These are phyloP conservation scores for Drosophila neonasuta DNA, from an alignment of 2,888 invertebrate species.

Conservation along the genomic window DNA sequence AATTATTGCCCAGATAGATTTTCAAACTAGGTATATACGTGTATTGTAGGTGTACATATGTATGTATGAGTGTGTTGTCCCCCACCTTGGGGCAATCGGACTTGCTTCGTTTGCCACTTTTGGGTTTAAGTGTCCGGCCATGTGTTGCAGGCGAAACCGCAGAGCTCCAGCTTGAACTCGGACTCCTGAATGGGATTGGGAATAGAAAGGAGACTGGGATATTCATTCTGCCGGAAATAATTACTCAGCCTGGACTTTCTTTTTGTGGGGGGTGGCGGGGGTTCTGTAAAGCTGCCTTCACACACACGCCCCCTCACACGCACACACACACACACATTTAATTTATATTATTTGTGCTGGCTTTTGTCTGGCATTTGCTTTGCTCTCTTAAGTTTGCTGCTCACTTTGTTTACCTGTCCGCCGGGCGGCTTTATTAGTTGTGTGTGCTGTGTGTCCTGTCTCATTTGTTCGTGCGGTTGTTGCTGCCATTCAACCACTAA, in stretches of 20 bases:
- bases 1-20: constrained; percentile 79
- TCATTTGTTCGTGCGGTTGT: constrained; percentile 61
- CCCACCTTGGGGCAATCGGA: constrained; percentile 16
- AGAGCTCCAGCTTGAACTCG: constrained; percentile 47
- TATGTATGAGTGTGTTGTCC: neutral
- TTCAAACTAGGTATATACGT: constrained; percentile 30
- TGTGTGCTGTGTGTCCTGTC: constrained; percentile 33
- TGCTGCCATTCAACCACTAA: constrained; percentile 79
- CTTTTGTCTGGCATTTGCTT: constrained; percentile 64
- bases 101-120: constrained; percentile 51
- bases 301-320: constrained; percentile 25
- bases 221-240: constrained; percentile 73
- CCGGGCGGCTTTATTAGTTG: constrained; percentile 66
- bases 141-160: constrained; percentile 75
- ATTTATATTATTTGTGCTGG: constrained; percentile 77
- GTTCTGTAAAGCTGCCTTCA: constrained; percentile 16
- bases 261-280: constrained; percentile 6
- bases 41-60: neutral
- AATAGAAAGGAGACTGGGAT: constrained; percentile 13
- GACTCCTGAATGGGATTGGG: neutral
- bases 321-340: constrained; percentile 56
- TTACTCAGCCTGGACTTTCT: constrained; percentile 72
- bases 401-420: constrained; percentile 68
- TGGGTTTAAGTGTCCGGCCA: constrained; percentile 74
- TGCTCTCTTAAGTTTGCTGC: constrained; percentile 29